phyloP scores from a whole-genome alignment of 2,113 vertebrate genomes.

The Nerophis lumbriciformis region DNA sequence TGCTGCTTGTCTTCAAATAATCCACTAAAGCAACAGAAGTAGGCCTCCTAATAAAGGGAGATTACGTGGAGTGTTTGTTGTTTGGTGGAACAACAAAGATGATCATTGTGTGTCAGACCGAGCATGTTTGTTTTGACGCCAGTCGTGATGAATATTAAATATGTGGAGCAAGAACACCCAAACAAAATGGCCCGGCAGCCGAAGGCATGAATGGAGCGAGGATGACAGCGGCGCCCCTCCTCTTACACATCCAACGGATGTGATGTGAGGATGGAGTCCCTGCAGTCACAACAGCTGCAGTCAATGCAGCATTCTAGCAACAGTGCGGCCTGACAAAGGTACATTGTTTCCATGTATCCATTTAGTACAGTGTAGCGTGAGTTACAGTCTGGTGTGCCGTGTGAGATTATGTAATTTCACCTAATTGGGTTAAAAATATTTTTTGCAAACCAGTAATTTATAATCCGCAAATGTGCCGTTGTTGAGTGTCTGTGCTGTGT shows the following conservation, averaged over 20 bases:
- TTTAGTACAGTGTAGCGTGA: too few relatives aligned
- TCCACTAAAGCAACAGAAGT: background rate
- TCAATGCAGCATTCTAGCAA: too few relatives aligned
- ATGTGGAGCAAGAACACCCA: slow-evolving; percentile 41
- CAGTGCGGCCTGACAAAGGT: too few relatives aligned
- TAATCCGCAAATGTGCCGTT: too few relatives aligned
- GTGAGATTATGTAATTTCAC: too few relatives aligned
- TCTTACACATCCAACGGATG: slow-evolving; percentile 17
- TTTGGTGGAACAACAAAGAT: slow-evolving; percentile 5
- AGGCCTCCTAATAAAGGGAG: slow-evolving; percentile 23
- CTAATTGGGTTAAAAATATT: too few relatives aligned
- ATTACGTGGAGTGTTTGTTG: slow-evolving; percentile 14
- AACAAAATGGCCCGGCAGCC: slow-evolving; percentile 54
- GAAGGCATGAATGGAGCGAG: slow-evolving; percentile 52
- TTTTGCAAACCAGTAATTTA: too few relatives aligned
- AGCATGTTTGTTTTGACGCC: slow-evolving; percentile 6
- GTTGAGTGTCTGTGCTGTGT: too few relatives aligned
- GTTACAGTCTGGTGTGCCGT: too few relatives aligned
- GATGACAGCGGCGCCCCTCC: slow-evolving; percentile 45
- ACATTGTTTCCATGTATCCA: too few relatives aligned
- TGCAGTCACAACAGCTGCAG: background rate
- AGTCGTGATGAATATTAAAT: slow-evolving; percentile 35
- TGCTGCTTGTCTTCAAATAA: slow-evolving; percentile 1
- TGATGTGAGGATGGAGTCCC: slow-evolving; percentile 36
- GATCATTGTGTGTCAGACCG: slow-evolving; percentile 1